These are phyloP conservation scores for Ectemnius continuus DNA, from an alignment of 2,888 invertebrate genomes.

Conservation along the genomic window DNA sequence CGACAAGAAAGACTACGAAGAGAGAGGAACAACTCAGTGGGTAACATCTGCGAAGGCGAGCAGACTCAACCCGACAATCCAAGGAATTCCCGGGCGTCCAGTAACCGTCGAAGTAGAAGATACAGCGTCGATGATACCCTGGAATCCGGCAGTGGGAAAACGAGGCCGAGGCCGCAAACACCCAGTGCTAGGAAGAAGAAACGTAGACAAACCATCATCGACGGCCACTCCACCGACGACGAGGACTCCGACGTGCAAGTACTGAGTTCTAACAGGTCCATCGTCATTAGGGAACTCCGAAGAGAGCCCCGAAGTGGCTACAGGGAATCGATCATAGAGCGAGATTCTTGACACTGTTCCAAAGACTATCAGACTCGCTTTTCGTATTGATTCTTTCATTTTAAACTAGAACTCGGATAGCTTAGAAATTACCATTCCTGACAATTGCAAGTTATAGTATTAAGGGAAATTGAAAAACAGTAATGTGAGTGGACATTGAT, in stretches of 20 bases:
- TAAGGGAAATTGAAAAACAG: too few relatives aligned
- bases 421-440: too few relatives aligned
- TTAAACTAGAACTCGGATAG: too few relatives aligned
- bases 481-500: too few relatives aligned
- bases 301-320: conserved; percentile 69
- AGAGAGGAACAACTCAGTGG: conserved; percentile 48
- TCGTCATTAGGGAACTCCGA: conserved; percentile 64
- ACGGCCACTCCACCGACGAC: conserved; percentile 77
- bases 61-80: conserved; percentile 10
- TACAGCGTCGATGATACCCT: conserved; percentile 43
- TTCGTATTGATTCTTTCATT: too few relatives aligned
- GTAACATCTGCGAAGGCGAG: conserved; percentile 37
- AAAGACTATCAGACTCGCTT: neutral
- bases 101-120: conserved; percentile 33
- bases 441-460: too few relatives aligned
- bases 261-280: conserved; percentile 33
- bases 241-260: conserved; percentile 74
- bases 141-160: conserved; percentile 49
- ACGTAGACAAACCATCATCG: conserved; percentile 74
- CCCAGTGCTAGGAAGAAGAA: conserved; percentile 74
- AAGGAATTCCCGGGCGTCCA: conserved; percentile 10
- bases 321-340: conserved; percentile 52
- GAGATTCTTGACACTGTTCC: conserved; percentile 21
- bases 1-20: conserved; percentile 64
- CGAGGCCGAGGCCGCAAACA: conserved; percentile 64